Conservation (phyloP, 2,113 vertebrate genomes). For the Aspidoscelis tigris region DNA sequence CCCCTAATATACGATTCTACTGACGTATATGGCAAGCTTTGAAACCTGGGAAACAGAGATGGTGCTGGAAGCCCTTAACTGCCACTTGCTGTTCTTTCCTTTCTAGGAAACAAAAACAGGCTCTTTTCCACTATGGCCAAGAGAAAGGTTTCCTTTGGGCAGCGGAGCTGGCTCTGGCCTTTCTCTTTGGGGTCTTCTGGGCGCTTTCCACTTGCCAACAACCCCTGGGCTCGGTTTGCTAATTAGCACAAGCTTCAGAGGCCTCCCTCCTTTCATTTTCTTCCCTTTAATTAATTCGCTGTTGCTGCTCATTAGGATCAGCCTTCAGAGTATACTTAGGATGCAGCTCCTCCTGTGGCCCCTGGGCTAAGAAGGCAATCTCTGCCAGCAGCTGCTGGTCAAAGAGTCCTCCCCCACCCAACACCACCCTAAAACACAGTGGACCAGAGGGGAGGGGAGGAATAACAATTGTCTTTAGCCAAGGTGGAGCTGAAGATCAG, state of each 20-base stretch:
- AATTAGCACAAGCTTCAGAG: conserved; percentile 44
- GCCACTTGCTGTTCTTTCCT: neutral
- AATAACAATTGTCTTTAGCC: conserved; percentile 21
- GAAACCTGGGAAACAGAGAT: neutral
- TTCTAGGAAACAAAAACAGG: neutral
- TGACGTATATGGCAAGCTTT: neutral
- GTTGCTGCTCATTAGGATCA: conserved; percentile 53
- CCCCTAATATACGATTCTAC: neutral
- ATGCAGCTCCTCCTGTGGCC: neutral
- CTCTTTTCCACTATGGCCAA: neutral
- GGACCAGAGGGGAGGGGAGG: no score
- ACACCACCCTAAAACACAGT: neutral
- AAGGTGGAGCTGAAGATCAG: conserved; percentile 35
- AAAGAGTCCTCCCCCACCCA: neutral
- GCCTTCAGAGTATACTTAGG: neutral
- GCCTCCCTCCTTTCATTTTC: conserved; percentile 24
- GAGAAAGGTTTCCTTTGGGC: neutral
- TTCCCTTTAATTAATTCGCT: conserved; percentile 56
- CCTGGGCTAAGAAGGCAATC: conserved; percentile 7
- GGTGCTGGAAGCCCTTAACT: neutral
- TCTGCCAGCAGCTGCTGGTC: neutral
- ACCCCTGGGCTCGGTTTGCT: neutral
- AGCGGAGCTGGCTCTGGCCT: neutral
- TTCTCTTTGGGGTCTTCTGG: conserved; percentile 6
- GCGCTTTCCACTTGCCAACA: neutral